These are phyloP conservation scores for Neofelis nebulosa DNA, from an alignment of 2,113 vertebrate species.

Conservation along the genomic window DNA sequence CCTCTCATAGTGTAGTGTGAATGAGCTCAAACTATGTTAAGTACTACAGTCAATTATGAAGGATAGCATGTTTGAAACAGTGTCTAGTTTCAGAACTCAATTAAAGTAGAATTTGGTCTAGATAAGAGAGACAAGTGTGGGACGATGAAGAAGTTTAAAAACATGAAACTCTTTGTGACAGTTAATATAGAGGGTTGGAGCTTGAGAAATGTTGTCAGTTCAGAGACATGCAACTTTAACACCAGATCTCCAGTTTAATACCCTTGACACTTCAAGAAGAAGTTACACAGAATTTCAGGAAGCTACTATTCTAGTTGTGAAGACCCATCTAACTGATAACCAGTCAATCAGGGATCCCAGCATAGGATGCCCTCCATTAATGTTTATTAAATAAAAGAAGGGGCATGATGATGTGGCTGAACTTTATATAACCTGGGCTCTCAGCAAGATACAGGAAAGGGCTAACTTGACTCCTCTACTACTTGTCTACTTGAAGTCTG, in stretches of 20 bases:
- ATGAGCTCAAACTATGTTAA: constrained; percentile 44
- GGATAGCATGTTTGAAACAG: constrained; percentile 32
- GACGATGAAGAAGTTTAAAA: constrained; percentile 56
- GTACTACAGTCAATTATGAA: constrained; percentile 26
- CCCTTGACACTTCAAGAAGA: constrained; percentile 40
- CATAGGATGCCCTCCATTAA: neutral
- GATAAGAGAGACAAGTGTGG: constrained; percentile 40
- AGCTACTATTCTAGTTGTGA: constrained; percentile 1
- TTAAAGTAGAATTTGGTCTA: constrained; percentile 45
- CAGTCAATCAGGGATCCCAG: neutral
- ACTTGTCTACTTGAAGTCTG: neutral
- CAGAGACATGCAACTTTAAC: constrained; percentile 26
- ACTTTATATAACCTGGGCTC: neutral
- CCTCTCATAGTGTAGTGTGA: constrained; percentile 4
- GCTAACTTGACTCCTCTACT: neutral
- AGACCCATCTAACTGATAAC: neutral
- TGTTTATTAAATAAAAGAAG: constrained; percentile 44
- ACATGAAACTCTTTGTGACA: constrained; percentile 47
- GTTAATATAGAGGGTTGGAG: constrained; percentile 22
- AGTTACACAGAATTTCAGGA: constrained; percentile 19
- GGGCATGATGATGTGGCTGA: neutral
- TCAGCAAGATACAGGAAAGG: constrained; percentile 7
- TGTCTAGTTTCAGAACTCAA: constrained; percentile 51
- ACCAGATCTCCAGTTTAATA: constrained; percentile 39
- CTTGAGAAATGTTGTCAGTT: constrained; percentile 43